Evolutionary conservation across 2,797 vertebrate genomes (phyloP).

Genomic region (Jordanella pulchra): DNA sequence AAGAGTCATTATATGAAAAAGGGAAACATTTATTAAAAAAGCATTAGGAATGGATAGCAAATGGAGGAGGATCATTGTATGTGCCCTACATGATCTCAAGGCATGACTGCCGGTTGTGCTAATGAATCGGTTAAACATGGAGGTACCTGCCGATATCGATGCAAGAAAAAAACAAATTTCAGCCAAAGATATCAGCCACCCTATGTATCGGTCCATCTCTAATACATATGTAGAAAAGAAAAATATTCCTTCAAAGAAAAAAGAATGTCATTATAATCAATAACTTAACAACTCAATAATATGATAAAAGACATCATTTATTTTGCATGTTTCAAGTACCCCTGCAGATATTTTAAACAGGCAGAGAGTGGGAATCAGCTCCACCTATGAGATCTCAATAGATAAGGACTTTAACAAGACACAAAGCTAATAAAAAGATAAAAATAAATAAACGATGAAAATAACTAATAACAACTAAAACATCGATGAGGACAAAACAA

Average conservation of each 20-base stretch:
- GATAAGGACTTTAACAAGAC: constrained; percentile 33
- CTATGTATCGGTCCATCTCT: too few species aligned
- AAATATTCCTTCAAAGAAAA: not conserved
- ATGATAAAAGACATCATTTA: constrained; percentile 58
- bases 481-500: not conserved
- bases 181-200: too few species aligned
- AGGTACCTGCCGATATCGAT: too few species aligned
- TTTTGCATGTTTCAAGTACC: constrained; percentile 53
- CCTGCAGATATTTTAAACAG: constrained; percentile 48
- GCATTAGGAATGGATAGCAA: too few species aligned
- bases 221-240: not conserved
- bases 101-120: too few species aligned
- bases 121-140: too few species aligned
- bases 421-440: constrained; percentile 27
- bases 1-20: too few species aligned
- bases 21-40: too few species aligned
- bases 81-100: too few species aligned
- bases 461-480: constrained; percentile 23
- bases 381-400: constrained; percentile 43
- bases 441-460: constrained; percentile 52
- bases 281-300: constrained; percentile 9
- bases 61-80: too few species aligned
- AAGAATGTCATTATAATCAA: not conserved
- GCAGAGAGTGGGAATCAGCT: constrained; percentile 56
- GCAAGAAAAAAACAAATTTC: too few species aligned